Conservation (phyloP, 2,797 vertebrate species). For the Thalassophryne amazonica region DNA sequence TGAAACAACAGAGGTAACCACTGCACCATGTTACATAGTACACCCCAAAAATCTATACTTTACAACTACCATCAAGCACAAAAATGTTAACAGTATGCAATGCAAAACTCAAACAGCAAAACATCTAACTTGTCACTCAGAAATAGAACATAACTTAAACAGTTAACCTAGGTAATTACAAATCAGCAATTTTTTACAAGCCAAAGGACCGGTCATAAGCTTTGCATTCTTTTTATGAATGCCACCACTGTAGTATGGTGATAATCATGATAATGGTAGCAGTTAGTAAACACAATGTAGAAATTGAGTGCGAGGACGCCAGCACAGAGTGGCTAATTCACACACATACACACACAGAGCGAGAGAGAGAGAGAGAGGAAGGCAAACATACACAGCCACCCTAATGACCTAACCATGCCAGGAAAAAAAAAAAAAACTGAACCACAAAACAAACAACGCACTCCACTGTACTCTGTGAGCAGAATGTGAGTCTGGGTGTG, state of each 20-base stretch:
- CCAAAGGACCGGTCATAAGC: constrained; percentile 9
- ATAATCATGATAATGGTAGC: constrained; percentile 55
- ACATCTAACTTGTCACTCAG: constrained; percentile 14
- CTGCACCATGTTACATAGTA: too few relatives aligned
- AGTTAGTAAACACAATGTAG: constrained; percentile 57
- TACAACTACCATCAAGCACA: too few relatives aligned
- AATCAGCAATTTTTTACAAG: constrained; percentile 24
- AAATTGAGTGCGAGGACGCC: constrained; percentile 34
- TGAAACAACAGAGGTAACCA: too few relatives aligned
- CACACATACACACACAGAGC: constrained; percentile 3
- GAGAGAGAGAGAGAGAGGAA: constrained; percentile 5
- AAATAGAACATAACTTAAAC: constrained; percentile 6
- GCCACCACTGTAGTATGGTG: constrained; percentile 47
- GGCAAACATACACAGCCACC: constrained; percentile 41
- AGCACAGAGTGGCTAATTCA: constrained; percentile 37
- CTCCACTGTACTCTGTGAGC: constrained; percentile 52
- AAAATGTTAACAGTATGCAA: too few relatives aligned
- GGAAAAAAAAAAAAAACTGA: constrained; percentile 64
- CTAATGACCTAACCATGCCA: constrained; percentile 68
- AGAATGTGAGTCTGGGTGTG: constrained; percentile 18
- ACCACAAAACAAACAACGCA: constrained; percentile 66
- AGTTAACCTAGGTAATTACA: constrained; percentile 19
- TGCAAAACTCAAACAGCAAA: constrained; percentile 17
- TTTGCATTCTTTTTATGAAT: constrained; percentile 40
- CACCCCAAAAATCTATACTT: too few relatives aligned